These are phyloP conservation scores for Distichodus sexfasciatus DNA, from an alignment of 2,797 vertebrate species.

Conservation along the genomic window DNA sequence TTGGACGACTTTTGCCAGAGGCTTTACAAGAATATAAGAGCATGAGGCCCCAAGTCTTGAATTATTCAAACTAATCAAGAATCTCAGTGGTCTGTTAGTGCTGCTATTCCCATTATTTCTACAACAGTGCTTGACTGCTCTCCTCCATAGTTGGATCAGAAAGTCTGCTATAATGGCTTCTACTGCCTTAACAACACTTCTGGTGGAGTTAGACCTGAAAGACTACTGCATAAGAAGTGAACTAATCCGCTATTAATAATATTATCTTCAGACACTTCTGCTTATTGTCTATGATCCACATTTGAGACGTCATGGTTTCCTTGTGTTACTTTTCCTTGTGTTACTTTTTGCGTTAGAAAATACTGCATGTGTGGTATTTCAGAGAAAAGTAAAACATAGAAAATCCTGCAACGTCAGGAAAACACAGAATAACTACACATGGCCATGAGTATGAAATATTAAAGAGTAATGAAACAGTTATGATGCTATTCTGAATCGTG, in stretches of 20 bases:
- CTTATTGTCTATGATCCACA: too few species aligned
- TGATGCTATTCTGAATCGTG: too few species aligned
- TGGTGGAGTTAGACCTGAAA: not conserved
- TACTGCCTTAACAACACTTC: too few species aligned
- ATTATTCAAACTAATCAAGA: conserved; percentile 65
- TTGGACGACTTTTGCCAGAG: not conserved
- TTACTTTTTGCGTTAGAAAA: too few species aligned
- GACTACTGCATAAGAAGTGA: too few species aligned
- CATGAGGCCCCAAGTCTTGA: conserved; percentile 49
- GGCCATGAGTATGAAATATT: not conserved
- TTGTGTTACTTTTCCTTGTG: too few species aligned
- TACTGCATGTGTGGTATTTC: too few species aligned
- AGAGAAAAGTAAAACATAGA: not conserved
- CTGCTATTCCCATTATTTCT: conserved; percentile 39
- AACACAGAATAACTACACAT: not conserved
- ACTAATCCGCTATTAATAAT: too few species aligned
- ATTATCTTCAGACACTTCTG: too few species aligned
- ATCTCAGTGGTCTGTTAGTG: conserved; percentile 34
- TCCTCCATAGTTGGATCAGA: too few species aligned
- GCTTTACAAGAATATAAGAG: conserved; percentile 42
- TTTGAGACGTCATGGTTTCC: too few species aligned
- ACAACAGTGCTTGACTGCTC: not conserved
- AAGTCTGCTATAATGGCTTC: too few species aligned
- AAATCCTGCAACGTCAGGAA: not conserved
- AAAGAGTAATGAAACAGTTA: not conserved